A percentile compares a stretch with the other conserved stretches of the same genome.
These are phyloP conservation scores for Cerceris rybyensis DNA, from an alignment of 2,888 invertebrate species.

Conservation along the genomic window DNA sequence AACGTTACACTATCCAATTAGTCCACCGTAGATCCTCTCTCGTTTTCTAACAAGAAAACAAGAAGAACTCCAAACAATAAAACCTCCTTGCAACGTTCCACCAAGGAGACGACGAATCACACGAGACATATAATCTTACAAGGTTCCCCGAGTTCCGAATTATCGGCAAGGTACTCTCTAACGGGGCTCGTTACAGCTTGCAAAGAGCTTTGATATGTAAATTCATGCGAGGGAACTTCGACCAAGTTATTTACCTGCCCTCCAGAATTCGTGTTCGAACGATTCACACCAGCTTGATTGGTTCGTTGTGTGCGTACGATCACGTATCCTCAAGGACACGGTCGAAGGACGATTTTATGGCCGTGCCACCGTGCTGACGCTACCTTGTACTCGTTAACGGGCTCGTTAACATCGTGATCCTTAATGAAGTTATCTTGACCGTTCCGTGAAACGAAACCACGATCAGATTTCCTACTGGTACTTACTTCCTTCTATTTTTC, in stretches of 20 bases:
- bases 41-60: neutral
- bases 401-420: slow-evolving; percentile 35
- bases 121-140: slow-evolving; percentile 31
- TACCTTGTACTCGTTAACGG: slow-evolving; percentile 23
- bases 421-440: slow-evolving; percentile 23
- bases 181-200: slow-evolving; percentile 29
- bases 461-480: neutral
- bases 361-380: slow-evolving; percentile 1
- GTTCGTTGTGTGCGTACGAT: neutral
- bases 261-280: slow-evolving; percentile 6
- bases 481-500: neutral
- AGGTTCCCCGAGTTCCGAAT: slow-evolving; percentile 15
- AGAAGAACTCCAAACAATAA: neutral
- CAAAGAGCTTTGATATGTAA: slow-evolving; percentile 47
- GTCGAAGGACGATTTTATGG: slow-evolving; percentile 12
- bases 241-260: slow-evolving; percentile 24
- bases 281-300: slow-evolving; percentile 16
- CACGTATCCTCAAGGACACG: neutral
- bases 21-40: neutral
- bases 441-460: slow-evolving; percentile 19
- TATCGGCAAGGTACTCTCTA: slow-evolving; percentile 35
- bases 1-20: too few relatives aligned
- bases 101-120: slow-evolving; percentile 4
- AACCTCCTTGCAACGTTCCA: neutral
- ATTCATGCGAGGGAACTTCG: slow-evolving; percentile 6